Evolutionary conservation across 2,888 invertebrate species (phyloP), one percentile per base, ranked within the genome.

Genomic region (Orthosia incerta): DNA sequence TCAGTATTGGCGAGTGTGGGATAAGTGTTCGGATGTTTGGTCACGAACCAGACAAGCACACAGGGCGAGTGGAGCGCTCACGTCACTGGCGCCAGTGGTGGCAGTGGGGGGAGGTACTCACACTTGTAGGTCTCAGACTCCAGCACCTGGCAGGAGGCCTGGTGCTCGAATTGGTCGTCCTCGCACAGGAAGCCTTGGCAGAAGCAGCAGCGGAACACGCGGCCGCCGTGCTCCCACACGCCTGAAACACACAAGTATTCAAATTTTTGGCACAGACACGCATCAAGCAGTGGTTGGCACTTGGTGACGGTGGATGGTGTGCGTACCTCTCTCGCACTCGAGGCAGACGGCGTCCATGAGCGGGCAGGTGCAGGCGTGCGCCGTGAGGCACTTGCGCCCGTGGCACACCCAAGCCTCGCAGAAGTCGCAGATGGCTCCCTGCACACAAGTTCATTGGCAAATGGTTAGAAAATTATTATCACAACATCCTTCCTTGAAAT

Each of bases 371-470:
- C 99, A 99, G 0, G 99, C 99, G 91, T 99, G 99, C 0, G 97
- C 95, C 56, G 98, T 98, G 46, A 99, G 97, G 89, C 99, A 99
- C 93, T 99, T 98, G 82, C 98, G 97, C 0, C 99, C 99, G 91
- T 99, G 99, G 88, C 99, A 99, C 56, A 99, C 97, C 99, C 99
- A 99, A 0, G 99, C 99, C 96, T 99, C 99, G 90, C 99, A 99
- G 94, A 98, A 99, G 95, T 99, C 99, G 93, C 99, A 99, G 88
- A 99, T 98, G 0, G 99, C 99, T 60, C 99, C 99, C 98, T 98
- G 89, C 0, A 87, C 45, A 31, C 60, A 55, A 20, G 5, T 7
- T 12, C 31, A 71, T 13, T 23, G 13, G 31, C n/a, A 51, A 7
- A 55, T 18, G 18, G 1, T 18, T 50, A 5, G 12, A 12, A 11